These are phyloP conservation scores for Patella depressa DNA, from an alignment of 2,888 invertebrate genomes.

Conservation along the genomic window DNA sequence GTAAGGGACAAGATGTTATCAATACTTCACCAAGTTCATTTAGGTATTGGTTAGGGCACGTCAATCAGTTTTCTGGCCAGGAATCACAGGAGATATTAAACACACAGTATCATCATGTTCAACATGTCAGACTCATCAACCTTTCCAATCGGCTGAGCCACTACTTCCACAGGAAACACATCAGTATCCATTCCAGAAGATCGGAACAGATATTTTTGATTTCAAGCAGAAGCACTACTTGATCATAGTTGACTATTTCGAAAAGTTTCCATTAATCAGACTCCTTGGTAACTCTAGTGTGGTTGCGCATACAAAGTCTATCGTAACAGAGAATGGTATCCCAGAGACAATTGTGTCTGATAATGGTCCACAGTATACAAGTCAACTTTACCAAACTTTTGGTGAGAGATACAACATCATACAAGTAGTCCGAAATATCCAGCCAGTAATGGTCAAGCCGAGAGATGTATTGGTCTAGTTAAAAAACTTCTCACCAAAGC, in stretches of 20 bases:
- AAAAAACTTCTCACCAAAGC: not conserved
- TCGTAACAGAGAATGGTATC: no score
- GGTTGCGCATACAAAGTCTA: no score
- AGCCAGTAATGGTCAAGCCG: not conserved
- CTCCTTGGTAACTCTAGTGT: not conserved
- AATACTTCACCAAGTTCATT: no score
- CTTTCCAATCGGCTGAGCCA: not conserved
- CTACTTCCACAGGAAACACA: not conserved
- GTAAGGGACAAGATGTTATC: not conserved
- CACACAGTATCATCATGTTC: not conserved
- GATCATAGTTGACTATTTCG: conserved; percentile 11
- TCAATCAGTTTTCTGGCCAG: conserved; percentile 12
- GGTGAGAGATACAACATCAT: not conserved
- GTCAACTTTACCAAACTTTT: no score
- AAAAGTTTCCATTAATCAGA: not conserved
- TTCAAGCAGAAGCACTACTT: not conserved
- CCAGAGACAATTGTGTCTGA: no score
- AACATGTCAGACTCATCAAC: not conserved
- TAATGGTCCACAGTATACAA: no score
- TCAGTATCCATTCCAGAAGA: not conserved
- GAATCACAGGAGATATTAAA: conserved; percentile 9
- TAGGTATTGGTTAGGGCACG: not conserved
- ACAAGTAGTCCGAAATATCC: not conserved
- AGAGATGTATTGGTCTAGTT: not conserved
- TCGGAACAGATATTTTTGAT: conserved; percentile 9